These are phyloP conservation scores for Ridgeia piscesae DNA, from an alignment of 1,140 invertebrate genomes.

Conservation along the genomic window DNA sequence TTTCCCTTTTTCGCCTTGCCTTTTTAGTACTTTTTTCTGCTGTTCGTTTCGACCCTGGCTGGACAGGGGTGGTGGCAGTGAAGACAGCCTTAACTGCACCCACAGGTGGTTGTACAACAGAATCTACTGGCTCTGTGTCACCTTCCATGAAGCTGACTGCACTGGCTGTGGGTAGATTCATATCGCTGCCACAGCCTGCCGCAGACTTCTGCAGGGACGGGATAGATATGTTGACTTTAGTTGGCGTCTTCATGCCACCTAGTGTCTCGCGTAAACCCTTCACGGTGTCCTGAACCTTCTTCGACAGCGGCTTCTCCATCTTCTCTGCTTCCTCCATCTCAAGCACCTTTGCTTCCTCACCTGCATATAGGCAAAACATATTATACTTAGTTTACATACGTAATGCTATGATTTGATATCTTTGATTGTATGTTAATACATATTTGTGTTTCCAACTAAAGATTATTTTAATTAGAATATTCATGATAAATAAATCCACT, in stretches of 20 bases:
- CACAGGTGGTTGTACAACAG: neutral
- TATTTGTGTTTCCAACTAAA: too few species aligned
- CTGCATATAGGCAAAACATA: slow-evolving; percentile 19
- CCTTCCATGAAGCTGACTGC: neutral
- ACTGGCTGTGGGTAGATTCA: neutral
- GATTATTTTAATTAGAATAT: too few species aligned
- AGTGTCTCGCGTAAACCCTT: neutral
- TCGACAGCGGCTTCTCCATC: slow-evolving; percentile 62
- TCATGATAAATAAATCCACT: too few species aligned
- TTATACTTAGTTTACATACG: neutral
- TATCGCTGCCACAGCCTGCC: neutral
- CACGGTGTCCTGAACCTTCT: neutral
- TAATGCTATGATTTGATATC: too few species aligned
- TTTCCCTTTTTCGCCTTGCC: neutral
- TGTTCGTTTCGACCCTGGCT: neutral
- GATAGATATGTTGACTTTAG: neutral
- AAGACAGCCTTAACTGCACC: neutral
- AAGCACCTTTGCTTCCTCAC: slow-evolving; percentile 85
- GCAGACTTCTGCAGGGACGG: neutral
- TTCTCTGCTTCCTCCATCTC: slow-evolving; percentile 84
- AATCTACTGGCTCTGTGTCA: neutral
- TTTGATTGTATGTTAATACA: too few species aligned
- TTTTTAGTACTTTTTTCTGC: neutral
- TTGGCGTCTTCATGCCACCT: neutral
- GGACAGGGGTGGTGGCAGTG: neutral